A percentile compares a stretch with the other conserved stretches of the same genome.
phyloP scores from a whole-genome alignment of 2,797 vertebrate genomes.

The Eulemur rubriventer region DNA sequence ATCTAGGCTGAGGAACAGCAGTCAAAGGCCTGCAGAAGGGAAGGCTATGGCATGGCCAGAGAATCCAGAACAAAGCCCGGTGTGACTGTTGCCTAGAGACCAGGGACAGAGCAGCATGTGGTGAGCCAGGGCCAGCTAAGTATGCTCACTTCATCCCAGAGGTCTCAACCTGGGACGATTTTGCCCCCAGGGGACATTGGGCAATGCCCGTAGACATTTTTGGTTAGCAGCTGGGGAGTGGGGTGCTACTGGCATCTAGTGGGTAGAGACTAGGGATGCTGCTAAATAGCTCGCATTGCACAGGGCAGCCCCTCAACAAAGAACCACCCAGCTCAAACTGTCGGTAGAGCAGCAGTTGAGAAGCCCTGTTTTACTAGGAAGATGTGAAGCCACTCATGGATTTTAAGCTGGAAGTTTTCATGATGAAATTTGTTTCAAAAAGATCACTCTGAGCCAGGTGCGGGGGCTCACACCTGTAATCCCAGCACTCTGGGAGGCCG shows the following conservation, averaged over 20 bases:
- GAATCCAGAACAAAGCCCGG: not conserved
- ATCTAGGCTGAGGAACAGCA: not conserved
- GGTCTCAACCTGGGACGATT: not conserved
- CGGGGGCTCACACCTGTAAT: not conserved
- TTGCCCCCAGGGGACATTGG: not conserved
- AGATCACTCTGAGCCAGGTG: not conserved
- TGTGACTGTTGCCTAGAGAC: not conserved
- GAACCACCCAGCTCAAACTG: rapidly evolving
- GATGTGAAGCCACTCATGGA: not conserved
- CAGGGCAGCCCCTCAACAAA: not conserved
- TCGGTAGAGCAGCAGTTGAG: not conserved
- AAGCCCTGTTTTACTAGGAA: not conserved
- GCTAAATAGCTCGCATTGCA: rapidly evolving
- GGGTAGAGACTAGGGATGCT: not conserved
- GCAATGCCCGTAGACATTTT: not conserved
- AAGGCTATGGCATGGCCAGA: too few relatives aligned
- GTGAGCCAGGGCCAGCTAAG: not conserved
- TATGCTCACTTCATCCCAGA: not conserved
- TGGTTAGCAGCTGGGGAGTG: not conserved
- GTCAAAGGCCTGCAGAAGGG: not conserved
- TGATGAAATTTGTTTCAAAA: not conserved
- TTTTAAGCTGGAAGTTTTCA: not conserved
- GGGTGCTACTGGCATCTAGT: not conserved
- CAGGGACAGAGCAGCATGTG: rapidly evolving
- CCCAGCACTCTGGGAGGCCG: not conserved